Conservation (phyloP, 2,113 vertebrate species). For the Centropristis striata region DNA sequence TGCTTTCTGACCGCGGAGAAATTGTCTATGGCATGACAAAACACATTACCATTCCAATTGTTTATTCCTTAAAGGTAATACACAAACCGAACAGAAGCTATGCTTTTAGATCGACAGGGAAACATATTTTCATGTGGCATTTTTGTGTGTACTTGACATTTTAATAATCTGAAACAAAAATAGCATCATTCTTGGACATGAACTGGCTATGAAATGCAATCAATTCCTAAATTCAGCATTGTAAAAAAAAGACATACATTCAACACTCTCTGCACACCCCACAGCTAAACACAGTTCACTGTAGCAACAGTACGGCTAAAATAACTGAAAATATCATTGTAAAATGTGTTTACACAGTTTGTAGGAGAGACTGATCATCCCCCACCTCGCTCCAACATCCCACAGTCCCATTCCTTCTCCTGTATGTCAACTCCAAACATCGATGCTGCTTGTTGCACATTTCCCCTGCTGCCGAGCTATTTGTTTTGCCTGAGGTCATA, state of each 20-base stretch:
- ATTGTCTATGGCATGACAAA: not conserved
- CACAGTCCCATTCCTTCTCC: slow-evolving; percentile 33
- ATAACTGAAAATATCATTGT: not conserved
- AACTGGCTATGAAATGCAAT: not conserved
- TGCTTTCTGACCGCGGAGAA: not conserved
- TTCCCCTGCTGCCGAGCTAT: slow-evolving; percentile 47
- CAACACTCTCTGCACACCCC: not conserved
- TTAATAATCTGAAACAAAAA: slow-evolving; percentile 11
- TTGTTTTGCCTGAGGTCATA: slow-evolving; percentile 66
- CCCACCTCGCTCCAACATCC: slow-evolving; percentile 14
- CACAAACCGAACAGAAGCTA: not conserved
- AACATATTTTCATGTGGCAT: not conserved
- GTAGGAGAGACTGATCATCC: not conserved
- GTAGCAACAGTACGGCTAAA: not conserved
- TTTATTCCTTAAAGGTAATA: not conserved
- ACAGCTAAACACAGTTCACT: slow-evolving; percentile 4
- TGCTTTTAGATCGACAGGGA: not conserved
- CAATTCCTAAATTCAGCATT: not conserved
- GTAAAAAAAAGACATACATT: not conserved
- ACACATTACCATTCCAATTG: not conserved
- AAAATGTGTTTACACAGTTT: not conserved
- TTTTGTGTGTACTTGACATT: not conserved
- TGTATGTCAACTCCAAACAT: slow-evolving; percentile 52
- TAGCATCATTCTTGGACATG: not conserved
- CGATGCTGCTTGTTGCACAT: slow-evolving; percentile 50